A percentile compares a stretch with the other conserved stretches of the same genome.
Conservation (phyloP, 1,140 invertebrate genomes). For the Plectus sambesii region DNA sequence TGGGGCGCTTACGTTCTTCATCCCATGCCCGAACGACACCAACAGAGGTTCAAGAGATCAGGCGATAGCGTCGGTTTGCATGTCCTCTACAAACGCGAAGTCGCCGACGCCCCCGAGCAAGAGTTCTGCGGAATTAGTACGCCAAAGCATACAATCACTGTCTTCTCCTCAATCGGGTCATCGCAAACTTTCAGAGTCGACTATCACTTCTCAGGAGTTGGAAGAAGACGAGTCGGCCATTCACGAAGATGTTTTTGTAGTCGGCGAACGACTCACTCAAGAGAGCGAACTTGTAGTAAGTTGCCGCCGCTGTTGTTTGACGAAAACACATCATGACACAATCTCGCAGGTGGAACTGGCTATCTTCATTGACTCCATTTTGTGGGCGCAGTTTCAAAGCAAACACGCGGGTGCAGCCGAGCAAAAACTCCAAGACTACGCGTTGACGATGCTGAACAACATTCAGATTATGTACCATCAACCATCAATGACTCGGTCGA, state of each 20-base stretch:
- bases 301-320: too few species aligned
- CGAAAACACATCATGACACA: too few species aligned
- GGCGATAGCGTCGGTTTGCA: constrained; percentile 31
- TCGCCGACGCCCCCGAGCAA: constrained; percentile 17
- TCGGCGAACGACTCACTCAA: constrained; percentile 33
- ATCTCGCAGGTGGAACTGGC: constrained; percentile 39
- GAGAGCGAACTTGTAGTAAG: constrained; percentile 38
- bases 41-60: constrained; percentile 29
- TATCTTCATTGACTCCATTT: constrained; percentile 41
- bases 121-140: constrained; percentile 44
- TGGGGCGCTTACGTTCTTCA: constrained; percentile 37
- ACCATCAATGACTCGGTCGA: constrained; percentile 35
- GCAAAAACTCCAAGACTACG: constrained; percentile 37
- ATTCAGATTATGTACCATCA: constrained; percentile 46
- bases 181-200: too few species aligned
- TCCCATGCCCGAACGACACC: constrained; percentile 39
- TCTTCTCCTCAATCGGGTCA: too few species aligned
- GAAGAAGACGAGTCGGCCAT: constrained; percentile 41
- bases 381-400: constrained; percentile 40
- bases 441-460: constrained; percentile 39
- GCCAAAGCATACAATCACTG: too few species aligned
- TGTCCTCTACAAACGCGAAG: constrained; percentile 40
- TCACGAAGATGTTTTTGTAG: constrained; percentile 43
- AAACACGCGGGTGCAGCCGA: constrained; percentile 39
- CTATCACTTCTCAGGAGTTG: constrained; percentile 39